These are phyloP conservation scores for Tipula vernalis DNA, from an alignment of 2,888 invertebrate genomes.

Conservation along the genomic window DNA sequence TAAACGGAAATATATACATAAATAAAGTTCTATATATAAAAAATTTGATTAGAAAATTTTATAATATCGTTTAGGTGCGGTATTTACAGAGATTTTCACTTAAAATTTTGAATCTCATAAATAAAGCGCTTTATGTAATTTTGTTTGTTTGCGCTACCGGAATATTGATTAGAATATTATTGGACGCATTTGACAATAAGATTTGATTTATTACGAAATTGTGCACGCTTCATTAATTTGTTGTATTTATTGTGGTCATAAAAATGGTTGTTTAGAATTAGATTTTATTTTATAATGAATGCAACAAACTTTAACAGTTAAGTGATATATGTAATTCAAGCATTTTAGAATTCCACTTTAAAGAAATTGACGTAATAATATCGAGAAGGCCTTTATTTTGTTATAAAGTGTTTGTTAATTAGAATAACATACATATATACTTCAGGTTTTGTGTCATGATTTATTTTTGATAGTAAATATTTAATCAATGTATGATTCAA, in stretches of 20 bases:
- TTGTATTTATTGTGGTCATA: not conserved
- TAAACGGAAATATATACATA: not conserved
- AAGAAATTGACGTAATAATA: not conserved
- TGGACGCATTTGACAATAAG: not conserved
- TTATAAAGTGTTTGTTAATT: not conserved
- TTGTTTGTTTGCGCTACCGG: not conserved
- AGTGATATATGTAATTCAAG: not conserved
- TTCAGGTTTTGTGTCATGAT: too few relatives aligned
- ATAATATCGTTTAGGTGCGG: not conserved
- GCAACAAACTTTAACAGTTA: not conserved
- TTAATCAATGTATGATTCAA: not conserved
- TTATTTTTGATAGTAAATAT: too few relatives aligned
- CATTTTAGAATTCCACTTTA: not conserved
- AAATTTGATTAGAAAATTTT: not conserved
- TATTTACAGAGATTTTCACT: not conserved
- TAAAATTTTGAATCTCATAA: not conserved
- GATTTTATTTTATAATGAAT: not conserved
- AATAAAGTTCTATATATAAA: not conserved
- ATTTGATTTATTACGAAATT: not conserved
- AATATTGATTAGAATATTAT: not conserved
- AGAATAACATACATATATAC: not conserved
- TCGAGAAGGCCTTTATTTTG: not conserved
- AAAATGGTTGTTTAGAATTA: not conserved
- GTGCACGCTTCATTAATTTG: not conserved
- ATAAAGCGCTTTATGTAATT: not conserved